Percentiles rank a stretch among this genome's conserved stretches.
phyloP scores from a whole-genome alignment of 1,140 invertebrate genomes.

The Phymastichus coffea region DNA sequence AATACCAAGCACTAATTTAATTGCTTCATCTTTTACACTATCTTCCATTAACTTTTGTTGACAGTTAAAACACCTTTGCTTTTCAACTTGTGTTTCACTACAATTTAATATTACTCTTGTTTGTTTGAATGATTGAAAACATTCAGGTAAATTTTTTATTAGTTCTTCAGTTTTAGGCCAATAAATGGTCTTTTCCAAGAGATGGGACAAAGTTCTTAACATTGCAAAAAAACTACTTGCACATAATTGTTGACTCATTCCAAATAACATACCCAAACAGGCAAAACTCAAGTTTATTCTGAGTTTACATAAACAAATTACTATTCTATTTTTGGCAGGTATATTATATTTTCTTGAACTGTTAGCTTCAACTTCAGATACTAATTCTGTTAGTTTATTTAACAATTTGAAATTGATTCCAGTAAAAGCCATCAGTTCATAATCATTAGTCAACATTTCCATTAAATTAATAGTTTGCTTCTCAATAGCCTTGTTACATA shows the following conservation, averaged over 20 bases:
- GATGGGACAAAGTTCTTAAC: background rate
- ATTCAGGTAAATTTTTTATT: background rate
- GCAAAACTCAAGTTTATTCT: slow-evolving; percentile 10
- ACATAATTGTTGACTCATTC: background rate
- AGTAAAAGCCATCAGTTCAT: slow-evolving; percentile 14
- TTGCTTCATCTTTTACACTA: background rate
- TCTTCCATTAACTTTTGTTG: background rate
- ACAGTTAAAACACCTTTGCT: slow-evolving; percentile 10
- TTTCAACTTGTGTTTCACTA: slow-evolving; percentile 3
- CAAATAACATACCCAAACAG: slow-evolving; percentile 5
- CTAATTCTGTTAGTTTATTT: background rate
- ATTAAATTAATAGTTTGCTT: background rate
- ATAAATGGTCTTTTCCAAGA: slow-evolving; percentile 4
- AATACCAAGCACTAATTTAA: slow-evolving; percentile 11
- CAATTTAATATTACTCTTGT: slow-evolving; percentile 7
- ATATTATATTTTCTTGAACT: background rate
- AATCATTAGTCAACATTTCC: slow-evolving; percentile 1
- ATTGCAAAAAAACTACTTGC: slow-evolving; percentile 1
- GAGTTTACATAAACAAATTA: slow-evolving; percentile 13
- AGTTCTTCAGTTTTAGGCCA: slow-evolving; percentile 16
- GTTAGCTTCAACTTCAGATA: background rate
- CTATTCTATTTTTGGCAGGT: slow-evolving; percentile 10
- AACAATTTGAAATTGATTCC: slow-evolving; percentile 3
- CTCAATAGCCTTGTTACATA: slow-evolving; percentile 2
- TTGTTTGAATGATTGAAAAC: slow-evolving; percentile 11